Evolutionary conservation across 2,113 vertebrate species (phyloP).

Genomic region (Brachyistius frenatus): DNA sequence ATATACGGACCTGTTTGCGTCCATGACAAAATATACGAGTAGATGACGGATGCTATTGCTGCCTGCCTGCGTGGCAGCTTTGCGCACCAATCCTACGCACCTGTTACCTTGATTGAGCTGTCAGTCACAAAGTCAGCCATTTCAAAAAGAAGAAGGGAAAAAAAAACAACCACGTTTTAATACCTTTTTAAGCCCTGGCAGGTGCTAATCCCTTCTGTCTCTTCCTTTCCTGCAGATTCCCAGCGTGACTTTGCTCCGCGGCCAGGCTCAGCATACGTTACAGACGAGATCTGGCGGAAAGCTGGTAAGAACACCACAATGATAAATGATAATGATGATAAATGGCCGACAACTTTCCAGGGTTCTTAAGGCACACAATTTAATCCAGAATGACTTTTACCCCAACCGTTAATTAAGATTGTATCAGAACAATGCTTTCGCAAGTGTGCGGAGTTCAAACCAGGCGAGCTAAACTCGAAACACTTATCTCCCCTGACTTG

Average conservation of each 20-base stretch:
- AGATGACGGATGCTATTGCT: constrained; percentile 13
- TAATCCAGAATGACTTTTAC: neutral
- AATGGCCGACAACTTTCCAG: neutral
- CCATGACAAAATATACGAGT: constrained; percentile 21
- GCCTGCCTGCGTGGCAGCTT: neutral
- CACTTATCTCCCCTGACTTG: neutral
- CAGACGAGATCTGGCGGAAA: constrained; percentile 99
- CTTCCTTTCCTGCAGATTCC: constrained; percentile 84
- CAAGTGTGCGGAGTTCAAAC: neutral
- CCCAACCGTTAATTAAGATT: too few species aligned
- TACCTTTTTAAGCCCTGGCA: constrained; percentile 35
- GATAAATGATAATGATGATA: too few species aligned
- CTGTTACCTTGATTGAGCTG: constrained; percentile 33
- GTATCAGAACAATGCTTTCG: neutral
- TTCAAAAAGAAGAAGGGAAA: neutral
- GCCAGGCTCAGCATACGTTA: constrained; percentile 92
- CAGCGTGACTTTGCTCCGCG: constrained; percentile 91
- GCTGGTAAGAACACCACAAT: constrained; percentile 86
- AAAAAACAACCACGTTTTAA: constrained; percentile 40
- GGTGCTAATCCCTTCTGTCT: constrained; percentile 67
- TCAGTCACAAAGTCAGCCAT: constrained; percentile 27
- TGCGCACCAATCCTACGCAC: neutral
- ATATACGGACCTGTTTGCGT: constrained; percentile 41
- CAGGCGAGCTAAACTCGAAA: neutral
- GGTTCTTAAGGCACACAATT: neutral